Evolutionary conservation across 2,113 vertebrate species (phyloP).

Genomic region (Ceuthmochares aereus): DNA sequence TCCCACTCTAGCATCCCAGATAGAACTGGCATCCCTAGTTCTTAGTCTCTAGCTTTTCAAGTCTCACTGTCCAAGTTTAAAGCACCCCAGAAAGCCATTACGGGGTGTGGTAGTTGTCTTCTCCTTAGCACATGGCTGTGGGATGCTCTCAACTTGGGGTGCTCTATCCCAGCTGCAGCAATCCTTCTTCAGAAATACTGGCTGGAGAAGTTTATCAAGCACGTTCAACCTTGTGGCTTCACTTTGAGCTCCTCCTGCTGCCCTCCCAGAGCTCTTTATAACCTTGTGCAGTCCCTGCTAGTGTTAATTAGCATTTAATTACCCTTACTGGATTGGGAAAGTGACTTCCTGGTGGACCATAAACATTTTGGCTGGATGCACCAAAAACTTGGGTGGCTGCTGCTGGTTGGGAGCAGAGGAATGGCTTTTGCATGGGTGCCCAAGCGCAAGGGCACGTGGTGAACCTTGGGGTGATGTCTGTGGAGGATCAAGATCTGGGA

Average conservation of each 20-base stretch:
- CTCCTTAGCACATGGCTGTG: not conserved
- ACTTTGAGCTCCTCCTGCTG: not conserved
- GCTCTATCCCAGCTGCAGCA: not conserved
- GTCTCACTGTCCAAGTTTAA: not conserved
- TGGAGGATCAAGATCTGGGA: not conserved
- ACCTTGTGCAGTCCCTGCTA: not conserved
- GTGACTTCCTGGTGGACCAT: not conserved
- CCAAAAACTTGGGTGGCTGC: not conserved
- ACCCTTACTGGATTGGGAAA: not conserved
- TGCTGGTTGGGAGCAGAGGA: not conserved
- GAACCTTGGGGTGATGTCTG: not conserved
- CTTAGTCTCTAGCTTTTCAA: not conserved
- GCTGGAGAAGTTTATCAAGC: not conserved
- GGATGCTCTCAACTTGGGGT: not conserved
- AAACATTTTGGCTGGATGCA: not conserved
- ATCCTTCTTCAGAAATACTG: not conserved
- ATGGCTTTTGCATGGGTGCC: not conserved
- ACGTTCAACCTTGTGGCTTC: accelerated
- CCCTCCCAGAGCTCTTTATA: not conserved
- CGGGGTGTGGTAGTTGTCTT: not conserved
- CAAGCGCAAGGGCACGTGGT: accelerated
- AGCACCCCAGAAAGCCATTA: not conserved
- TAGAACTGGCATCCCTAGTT: not conserved
- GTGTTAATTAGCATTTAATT: slow-evolving; percentile 1
- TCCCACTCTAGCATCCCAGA: accelerated